Base-by-base conservation (phyloP, 2,888 invertebrate genomes). In the Rhaphigaster nebulosa region DNA sequence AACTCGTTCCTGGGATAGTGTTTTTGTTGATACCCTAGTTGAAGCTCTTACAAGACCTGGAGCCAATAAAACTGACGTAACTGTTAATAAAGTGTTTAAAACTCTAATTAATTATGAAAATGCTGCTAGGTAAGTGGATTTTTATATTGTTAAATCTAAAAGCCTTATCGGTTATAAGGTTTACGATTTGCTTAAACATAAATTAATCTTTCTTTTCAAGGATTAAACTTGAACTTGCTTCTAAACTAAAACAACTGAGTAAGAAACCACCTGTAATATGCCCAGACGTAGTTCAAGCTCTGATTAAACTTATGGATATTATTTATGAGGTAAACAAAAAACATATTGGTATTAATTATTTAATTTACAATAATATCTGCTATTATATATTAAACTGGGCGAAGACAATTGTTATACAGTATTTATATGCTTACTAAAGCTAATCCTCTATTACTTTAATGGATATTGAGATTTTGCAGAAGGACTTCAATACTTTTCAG, bases 31-130 rank as follows among this genome's bases (percentile, higher is more conserved):
- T n/a, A 76, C 89, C 56, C 50, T 91, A 18, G 65, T 52, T 23
- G 91, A 91, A 23, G 89, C 89, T 41, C 88, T 91, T n/a, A 52
- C 41, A 2, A 89, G 84, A n/a, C 91, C 91, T 26, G 76, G 56
- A 50, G 60, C 90, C n/a, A 70, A 70, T 6, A 50, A 65, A 88
- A 50, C 1, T 60, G 87, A 54, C 23, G 41, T 92, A 38, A 90
- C 91, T n/a, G 91, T 91, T 8, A 92, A 88, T 87, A 91, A 90
- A 87, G 91, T 92, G n/a, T 91, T 87, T 50, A 60, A 91, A 20
- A 91, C 91, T 87, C 38, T 91, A 29, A 80, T 90, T 45, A 88
- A 89, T 26, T 92, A 91, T 65, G 90, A 92, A 88, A 88, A 87
- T 52, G 87, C 89, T 56, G 91, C 91, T 41, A 91, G 90, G 92